Base-by-base conservation (phyloP, 2,797 vertebrate species). In the Simalia tracyae region DNA sequence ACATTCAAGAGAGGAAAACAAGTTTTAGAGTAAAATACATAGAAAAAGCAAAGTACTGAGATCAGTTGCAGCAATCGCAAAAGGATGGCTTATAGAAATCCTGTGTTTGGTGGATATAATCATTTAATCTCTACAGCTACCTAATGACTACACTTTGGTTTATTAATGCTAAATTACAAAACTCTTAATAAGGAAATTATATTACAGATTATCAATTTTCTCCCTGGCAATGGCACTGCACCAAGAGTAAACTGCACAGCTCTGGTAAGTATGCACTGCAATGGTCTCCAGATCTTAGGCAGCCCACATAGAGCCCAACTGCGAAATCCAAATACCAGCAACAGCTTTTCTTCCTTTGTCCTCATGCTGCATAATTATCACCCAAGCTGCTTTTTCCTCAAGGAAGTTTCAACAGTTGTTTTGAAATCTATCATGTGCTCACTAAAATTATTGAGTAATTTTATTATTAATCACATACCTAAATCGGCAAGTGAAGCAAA, bases 201-300 rank as follows among this genome's bases (percentile, higher is more conserved):
- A 17, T 97, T 97, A 92, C 97, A 99, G 98, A 98, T 99, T 57
- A 98, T 99, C 92, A 96, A 96, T 68, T 99, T 98, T 93, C 91
- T 97, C 4, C 98, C 98, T 1, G 95, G 97, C 85, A 97, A 98
- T 0, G 94, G 93, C 60, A 88, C 91, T 0, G 94, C 97, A 0
- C 98, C 98, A 7, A 96, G 97, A 87, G 97, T 98, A 93, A 97
- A 98, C 96, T 99, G 99, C 93, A 96, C 97, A 0, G 96, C 98
- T 0, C 94, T 97, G 97, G 99, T 99, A 96, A 98, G 98, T 88
- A 7, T 5, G 0, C 0, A 54, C 54, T 31, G 50, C 31, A 84
- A 90, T 12, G 22, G 63, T 86, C 5, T 92, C 50, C 59, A 66
- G 28, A 24, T 64, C 50, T 5, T 15, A 12, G 24, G 28, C 28